phyloP scores from a whole-genome alignment of 2,888 invertebrate species.

The Arge pagana region DNA sequence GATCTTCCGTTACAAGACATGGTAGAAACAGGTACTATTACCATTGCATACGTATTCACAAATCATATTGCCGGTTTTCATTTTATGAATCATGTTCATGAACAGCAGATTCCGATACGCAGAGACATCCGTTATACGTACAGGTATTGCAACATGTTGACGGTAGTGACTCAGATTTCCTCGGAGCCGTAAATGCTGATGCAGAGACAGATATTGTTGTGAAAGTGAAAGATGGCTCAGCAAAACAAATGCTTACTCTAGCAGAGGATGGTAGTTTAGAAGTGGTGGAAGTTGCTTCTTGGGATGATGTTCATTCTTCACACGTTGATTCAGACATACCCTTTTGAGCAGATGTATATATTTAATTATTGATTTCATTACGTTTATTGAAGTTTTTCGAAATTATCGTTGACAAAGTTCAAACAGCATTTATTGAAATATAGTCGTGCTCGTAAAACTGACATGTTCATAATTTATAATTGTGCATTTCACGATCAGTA shows the following conservation, averaged over 20 bases:
- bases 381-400: too few species aligned
- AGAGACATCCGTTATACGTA: conserved; percentile 35
- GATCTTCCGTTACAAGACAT: conserved; percentile 34
- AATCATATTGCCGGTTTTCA: not conserved
- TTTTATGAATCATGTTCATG: conserved; percentile 10
- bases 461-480: too few species aligned
- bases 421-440: too few species aligned
- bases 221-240: conserved; percentile 31
- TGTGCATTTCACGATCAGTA: too few species aligned
- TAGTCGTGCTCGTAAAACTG: too few species aligned
- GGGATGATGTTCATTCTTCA: conserved; percentile 34
- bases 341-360: too few species aligned
- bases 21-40: conserved; percentile 31
- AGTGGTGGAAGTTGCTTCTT: conserved; percentile 48
- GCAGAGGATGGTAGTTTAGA: conserved; percentile 53
- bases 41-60: conserved; percentile 12
- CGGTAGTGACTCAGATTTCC: conserved; percentile 27
- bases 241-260: conserved; percentile 49
- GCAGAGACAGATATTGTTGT: conserved; percentile 12
- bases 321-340: conserved; percentile 19
- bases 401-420: too few species aligned
- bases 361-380: too few species aligned
- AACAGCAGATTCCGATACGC: conserved; percentile 26
- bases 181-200: conserved; percentile 5
- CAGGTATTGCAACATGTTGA: conserved; percentile 36